Percentiles rank a stretch among this genome's conserved stretches.
Evolutionary conservation across 2,113 vertebrate genomes (phyloP).

Genomic region (Camelus dromedarius): DNA sequence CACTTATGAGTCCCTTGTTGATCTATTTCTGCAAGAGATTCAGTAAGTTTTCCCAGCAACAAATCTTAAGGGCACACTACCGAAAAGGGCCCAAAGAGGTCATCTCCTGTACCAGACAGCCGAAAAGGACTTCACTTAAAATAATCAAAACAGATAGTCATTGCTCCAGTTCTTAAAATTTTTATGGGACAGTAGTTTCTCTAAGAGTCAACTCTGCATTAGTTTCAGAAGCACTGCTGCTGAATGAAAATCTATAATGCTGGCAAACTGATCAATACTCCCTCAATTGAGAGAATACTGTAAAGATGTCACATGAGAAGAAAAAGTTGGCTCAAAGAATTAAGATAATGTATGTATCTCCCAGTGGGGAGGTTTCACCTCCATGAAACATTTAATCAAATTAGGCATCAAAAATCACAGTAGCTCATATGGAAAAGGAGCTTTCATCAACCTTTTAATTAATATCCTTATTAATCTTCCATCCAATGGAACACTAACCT

Average conservation of each 20-base stretch:
- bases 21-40: conserved; percentile 59
- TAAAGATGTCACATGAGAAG: conserved; percentile 36
- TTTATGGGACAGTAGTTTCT: conserved; percentile 66
- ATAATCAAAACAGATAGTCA: conserved; percentile 70
- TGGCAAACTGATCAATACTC: conserved; percentile 69
- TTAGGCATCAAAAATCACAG: neutral
- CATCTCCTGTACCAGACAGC: neutral
- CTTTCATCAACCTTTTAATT: neutral
- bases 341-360: conserved; percentile 1
- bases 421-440: neutral
- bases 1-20: conserved; percentile 52
- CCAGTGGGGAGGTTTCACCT: neutral
- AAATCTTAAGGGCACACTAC: conserved; percentile 52
- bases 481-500: neutral
- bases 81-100: conserved; percentile 44
- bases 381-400: conserved; percentile 24
- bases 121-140: conserved; percentile 44
- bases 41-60: conserved; percentile 49
- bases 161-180: conserved; percentile 66
- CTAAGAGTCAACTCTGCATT: conserved; percentile 28
- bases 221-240: conserved; percentile 51
- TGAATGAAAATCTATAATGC: conserved; percentile 76
- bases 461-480: neutral
- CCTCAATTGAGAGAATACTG: neutral
- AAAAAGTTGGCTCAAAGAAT: conserved; percentile 39